Evolutionary conservation across 2,888 invertebrate genomes (phyloP).

Genomic region (Phasia obesa): DNA sequence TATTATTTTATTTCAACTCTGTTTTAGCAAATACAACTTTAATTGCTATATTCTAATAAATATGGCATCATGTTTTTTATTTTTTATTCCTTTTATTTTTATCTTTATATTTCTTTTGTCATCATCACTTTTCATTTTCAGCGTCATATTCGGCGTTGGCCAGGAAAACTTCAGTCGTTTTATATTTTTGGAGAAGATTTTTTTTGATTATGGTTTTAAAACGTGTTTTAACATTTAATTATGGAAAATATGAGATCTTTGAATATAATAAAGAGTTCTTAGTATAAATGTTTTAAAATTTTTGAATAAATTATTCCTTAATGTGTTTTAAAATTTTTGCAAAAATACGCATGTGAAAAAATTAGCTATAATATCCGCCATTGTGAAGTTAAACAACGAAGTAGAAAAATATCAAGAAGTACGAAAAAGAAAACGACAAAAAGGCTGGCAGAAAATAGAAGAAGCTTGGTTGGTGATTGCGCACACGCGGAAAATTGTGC

Average conservation of each 20-base stretch:
- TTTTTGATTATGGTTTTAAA: conserved; percentile 44
- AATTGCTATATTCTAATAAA: background rate
- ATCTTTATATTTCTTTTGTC: conserved; percentile 60
- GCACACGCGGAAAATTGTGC: conserved; percentile 78
- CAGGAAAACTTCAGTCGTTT: conserved; percentile 70
- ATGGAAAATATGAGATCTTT: conserved; percentile 57
- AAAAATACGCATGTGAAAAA: conserved; percentile 69
- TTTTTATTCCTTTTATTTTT: conserved; percentile 37
- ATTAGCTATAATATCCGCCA: conserved; percentile 70
- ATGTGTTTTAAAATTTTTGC: conserved; percentile 41
- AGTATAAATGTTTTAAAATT: conserved; percentile 33
- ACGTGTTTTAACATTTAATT: conserved; percentile 54
- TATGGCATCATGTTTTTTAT: conserved; percentile 51
- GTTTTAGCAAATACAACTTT: conserved; percentile 11
- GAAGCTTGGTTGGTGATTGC: conserved; percentile 71
- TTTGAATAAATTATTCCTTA: conserved; percentile 26
- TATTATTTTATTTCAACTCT: background rate
- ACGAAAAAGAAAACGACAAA: conserved; percentile 66
- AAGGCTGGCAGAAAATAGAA: conserved; percentile 69
- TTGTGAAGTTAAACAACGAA: conserved; percentile 71
- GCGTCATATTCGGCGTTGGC: conserved; percentile 70
- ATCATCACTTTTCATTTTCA: conserved; percentile 65
- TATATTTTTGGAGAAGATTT: conserved; percentile 56
- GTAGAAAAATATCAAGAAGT: conserved; percentile 66
- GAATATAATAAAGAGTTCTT: conserved; percentile 32